phyloP scores from a whole-genome alignment of 1,140 invertebrate species.

The Parapsyche elsis region DNA sequence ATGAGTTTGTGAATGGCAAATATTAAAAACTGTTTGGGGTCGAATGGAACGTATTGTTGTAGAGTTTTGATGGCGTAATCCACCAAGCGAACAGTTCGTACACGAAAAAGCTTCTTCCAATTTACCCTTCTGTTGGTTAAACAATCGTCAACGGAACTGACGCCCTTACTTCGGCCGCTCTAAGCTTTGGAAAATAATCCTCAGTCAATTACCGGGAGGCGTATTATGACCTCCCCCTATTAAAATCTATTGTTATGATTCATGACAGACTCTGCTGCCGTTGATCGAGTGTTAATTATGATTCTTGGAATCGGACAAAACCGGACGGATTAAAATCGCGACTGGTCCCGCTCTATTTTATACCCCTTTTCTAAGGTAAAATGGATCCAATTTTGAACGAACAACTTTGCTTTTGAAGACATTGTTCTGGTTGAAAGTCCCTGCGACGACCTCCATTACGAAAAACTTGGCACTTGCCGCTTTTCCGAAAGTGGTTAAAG shows the following conservation, averaged over 20 bases:
- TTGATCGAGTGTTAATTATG: constrained; percentile 57
- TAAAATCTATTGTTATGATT: constrained; percentile 48
- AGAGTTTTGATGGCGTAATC: not conserved
- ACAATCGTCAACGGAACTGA: constrained; percentile 38
- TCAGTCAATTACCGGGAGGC: constrained; percentile 53
- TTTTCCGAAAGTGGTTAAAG: too few relatives aligned
- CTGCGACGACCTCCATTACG: too few relatives aligned
- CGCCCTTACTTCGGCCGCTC: constrained; percentile 4
- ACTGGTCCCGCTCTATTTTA: not conserved
- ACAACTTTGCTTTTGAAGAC: not conserved
- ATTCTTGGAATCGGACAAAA: constrained; percentile 48
- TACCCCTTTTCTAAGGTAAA: not conserved
- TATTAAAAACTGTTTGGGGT: constrained; percentile 3
- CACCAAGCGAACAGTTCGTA: constrained; percentile 40
- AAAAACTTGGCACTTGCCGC: too few relatives aligned
- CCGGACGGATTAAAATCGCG: constrained; percentile 43
- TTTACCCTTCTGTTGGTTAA: constrained; percentile 52
- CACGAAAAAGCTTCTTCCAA: constrained; percentile 56
- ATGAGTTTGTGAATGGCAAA: not conserved
- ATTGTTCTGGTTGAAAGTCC: too few relatives aligned
- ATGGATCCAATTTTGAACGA: not conserved
- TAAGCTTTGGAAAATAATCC: constrained; percentile 45
- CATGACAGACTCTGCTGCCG: constrained; percentile 41
- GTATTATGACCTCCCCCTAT: constrained; percentile 40
- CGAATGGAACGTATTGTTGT: not conserved